These are phyloP conservation scores for Drosophila fulvimacula DNA, from an alignment of 2,888 invertebrate genomes.

Conservation along the genomic window DNA sequence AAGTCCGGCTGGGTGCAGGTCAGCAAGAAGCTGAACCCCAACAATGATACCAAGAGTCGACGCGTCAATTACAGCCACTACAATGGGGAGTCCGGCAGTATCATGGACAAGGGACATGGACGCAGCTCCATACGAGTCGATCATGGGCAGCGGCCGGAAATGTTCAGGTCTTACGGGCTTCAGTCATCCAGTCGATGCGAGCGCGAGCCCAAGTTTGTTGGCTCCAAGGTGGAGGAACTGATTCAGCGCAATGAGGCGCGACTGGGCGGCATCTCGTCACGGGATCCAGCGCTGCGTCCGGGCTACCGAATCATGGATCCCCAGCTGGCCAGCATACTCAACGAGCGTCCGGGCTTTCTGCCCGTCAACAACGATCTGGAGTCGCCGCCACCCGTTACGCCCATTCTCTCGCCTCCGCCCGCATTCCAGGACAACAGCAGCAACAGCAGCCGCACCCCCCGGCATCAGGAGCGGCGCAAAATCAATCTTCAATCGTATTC, in stretches of 20 bases:
- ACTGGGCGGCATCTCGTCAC: constrained; percentile 50
- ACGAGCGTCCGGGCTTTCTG: constrained; percentile 84
- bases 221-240: constrained; percentile 84
- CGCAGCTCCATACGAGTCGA: constrained; percentile 77
- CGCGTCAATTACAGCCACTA: constrained; percentile 75
- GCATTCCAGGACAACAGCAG: constrained; percentile 88
- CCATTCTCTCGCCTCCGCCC: constrained; percentile 89
- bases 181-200: constrained; percentile 63
- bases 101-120: constrained; percentile 33
- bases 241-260: constrained; percentile 84
- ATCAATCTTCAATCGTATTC: constrained; percentile 54
- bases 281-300: constrained; percentile 79
- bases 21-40: constrained; percentile 82
- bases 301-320: constrained; percentile 84
- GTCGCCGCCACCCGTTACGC: constrained; percentile 89
- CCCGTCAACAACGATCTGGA: constrained; percentile 83
- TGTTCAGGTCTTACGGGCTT: constrained; percentile 61
- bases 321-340: constrained; percentile 83
- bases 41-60: constrained; percentile 80
- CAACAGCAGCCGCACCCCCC: constrained; percentile 56
- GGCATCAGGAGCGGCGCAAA: constrained; percentile 71
- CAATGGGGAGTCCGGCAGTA: constrained; percentile 52
- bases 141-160: constrained; percentile 62
- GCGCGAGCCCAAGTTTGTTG: constrained; percentile 74
- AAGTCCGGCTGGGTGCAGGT: constrained; percentile 86